Percentiles rank a stretch among this genome's conserved stretches.
Conservation (phyloP, 2,113 vertebrate genomes). For the Jacana jacana region DNA sequence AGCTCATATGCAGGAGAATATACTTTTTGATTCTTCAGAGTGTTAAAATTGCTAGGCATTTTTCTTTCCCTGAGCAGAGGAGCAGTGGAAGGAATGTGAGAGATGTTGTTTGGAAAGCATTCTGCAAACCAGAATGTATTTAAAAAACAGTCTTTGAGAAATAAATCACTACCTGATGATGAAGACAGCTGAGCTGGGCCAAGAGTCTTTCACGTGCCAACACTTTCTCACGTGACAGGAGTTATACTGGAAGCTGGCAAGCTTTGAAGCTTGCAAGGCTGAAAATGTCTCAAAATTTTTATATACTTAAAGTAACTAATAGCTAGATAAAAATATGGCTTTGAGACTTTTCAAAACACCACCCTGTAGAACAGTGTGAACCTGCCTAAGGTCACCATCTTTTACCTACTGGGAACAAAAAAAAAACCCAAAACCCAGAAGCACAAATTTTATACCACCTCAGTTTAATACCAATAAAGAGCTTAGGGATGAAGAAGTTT, state of each 20-base stretch:
- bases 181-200: constrained; percentile 32
- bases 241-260: constrained; percentile 2
- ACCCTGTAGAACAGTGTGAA: background rate
- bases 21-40: background rate
- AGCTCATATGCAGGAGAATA: background rate
- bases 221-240: background rate
- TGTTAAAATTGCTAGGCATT: background rate
- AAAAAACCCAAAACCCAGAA: background rate
- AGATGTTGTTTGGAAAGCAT: constrained; percentile 28
- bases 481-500: background rate
- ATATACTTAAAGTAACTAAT: background rate
- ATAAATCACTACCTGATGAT: constrained; percentile 56
- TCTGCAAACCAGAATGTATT: constrained; percentile 44
- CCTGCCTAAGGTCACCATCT: background rate
- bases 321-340: background rate
- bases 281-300: constrained; percentile 1
- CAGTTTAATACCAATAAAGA: background rate
- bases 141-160: constrained; percentile 41
- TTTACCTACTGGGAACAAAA: background rate
- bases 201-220: background rate
- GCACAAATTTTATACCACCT: background rate
- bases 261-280: background rate
- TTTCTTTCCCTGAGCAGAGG: background rate
- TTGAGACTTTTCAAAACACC: background rate
- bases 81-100: constrained; percentile 27